Evolutionary conservation across 2,797 vertebrate species (phyloP).

Genomic region (Notamacropus eugenii): DNA sequence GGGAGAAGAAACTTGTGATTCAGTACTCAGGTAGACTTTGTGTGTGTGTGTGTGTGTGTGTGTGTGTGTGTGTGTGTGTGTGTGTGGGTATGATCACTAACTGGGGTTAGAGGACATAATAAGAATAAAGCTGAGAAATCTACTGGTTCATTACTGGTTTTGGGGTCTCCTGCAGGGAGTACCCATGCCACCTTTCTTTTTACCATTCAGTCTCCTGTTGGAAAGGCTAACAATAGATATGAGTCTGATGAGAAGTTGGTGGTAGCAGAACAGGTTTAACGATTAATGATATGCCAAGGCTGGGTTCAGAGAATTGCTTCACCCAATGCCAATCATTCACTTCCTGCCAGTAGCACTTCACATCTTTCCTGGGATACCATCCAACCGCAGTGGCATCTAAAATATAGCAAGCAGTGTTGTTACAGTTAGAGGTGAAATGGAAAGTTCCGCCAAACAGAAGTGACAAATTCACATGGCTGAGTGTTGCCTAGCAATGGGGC

Average conservation of each 20-base stretch:
- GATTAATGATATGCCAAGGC: slow-evolving; percentile 87
- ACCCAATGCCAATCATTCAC: slow-evolving; percentile 88
- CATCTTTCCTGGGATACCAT: slow-evolving; percentile 89
- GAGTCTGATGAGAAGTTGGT: slow-evolving; percentile 81
- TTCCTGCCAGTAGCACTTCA: slow-evolving; percentile 89
- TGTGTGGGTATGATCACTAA: slow-evolving; percentile 63
- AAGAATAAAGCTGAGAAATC: slow-evolving; percentile 70
- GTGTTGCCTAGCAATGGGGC: slow-evolving; percentile 90
- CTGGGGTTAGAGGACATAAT: slow-evolving; percentile 63
- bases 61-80: slow-evolving; percentile 52
- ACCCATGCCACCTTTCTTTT: slow-evolving; percentile 64
- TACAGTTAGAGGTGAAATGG: slow-evolving; percentile 90
- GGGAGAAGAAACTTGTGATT: slow-evolving; percentile 44
- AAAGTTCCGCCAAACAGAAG: slow-evolving; percentile 89
- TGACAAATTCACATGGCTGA: slow-evolving; percentile 89
- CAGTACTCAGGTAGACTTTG: slow-evolving; percentile 70
- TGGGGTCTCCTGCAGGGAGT: slow-evolving; percentile 67
- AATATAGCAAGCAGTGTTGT: slow-evolving; percentile 88
- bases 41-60: slow-evolving; percentile 51
- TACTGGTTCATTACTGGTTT: slow-evolving; percentile 64
- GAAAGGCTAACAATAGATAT: slow-evolving; percentile 81
- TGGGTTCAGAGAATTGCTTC: slow-evolving; percentile 87
- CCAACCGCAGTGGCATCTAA: slow-evolving; percentile 89
- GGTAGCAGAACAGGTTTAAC: slow-evolving; percentile 85
- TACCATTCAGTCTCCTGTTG: slow-evolving; percentile 77